These are phyloP conservation scores for Trichogramma pretiosum DNA, from an alignment of 1,140 invertebrate genomes.

Conservation along the genomic window DNA sequence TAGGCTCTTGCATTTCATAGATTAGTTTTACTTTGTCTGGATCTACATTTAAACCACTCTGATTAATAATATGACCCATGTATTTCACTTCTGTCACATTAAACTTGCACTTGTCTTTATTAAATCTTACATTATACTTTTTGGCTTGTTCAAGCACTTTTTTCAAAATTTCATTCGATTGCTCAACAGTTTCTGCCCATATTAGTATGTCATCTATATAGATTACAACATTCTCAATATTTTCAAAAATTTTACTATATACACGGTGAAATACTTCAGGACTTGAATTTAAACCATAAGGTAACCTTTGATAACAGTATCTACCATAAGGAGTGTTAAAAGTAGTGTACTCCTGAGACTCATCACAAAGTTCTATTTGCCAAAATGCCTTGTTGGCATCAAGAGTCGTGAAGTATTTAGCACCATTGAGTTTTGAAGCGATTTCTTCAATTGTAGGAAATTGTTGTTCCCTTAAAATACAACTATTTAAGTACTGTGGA, in stretches of 20 bases:
- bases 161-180: constrained; percentile 27
- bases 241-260: constrained; percentile 26
- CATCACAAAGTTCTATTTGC: constrained; percentile 26
- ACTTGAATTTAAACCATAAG: constrained; percentile 29
- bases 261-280: constrained; percentile 31
- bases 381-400: constrained; percentile 33
- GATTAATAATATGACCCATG: constrained; percentile 35
- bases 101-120: constrained; percentile 31
- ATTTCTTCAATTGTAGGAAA: constrained; percentile 41
- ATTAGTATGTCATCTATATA: constrained; percentile 37
- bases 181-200: constrained; percentile 20
- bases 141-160: constrained; percentile 26
- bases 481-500: constrained; percentile 39
- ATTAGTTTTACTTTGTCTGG: constrained; percentile 22
- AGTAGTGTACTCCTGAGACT: constrained; percentile 22
- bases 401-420: constrained; percentile 26
- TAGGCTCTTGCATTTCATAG: constrained; percentile 22
- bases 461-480: constrained; percentile 36
- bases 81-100: constrained; percentile 27
- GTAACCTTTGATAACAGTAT: constrained; percentile 24
- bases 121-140: constrained; percentile 28
- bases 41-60: constrained; percentile 34
- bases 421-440: constrained; percentile 17
- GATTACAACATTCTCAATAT: constrained; percentile 27
- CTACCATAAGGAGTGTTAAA: constrained; percentile 27